Base-by-base conservation (phyloP, 2,888 invertebrate genomes). In the Cataglyphis livida region DNA sequence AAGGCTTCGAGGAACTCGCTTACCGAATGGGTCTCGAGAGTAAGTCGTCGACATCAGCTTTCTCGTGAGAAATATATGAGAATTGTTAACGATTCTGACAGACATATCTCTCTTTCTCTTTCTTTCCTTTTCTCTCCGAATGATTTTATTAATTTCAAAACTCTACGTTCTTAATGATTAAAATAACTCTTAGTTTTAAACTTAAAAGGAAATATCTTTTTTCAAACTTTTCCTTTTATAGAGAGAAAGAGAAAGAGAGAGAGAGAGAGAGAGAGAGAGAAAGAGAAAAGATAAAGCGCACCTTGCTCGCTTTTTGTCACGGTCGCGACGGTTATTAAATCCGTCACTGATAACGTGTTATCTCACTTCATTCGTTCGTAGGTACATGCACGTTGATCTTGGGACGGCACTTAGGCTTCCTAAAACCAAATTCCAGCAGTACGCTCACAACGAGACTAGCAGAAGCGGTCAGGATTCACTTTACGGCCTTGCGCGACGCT, bases 11-110 rank as follows among this genome's bases (percentile, higher is more conserved):
- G 88, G 96, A 97, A 87, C 95, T 97, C 73, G 96, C 97, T 1
- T 97, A 97, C 92, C 95, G 97, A 85, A 96, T 98, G 95, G 98
- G 98, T 2, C 95, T 98, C 66, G 98, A 98, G 95, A 96, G 97
- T 96, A 94, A 95, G 96, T 95, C 57, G 51, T 35, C 38, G 57
- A 25, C 12, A 28, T 35, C 15, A 6, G 41, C 21, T 54, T 54
- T 21, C 51, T 54, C 35, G 38, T 10, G 28, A 28, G 28, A 28
- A 28, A 44, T 51, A 51, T 87, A 75, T 74, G 75, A 73, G 82
- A 61, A 65, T 48, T 70, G 66, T 68, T 3, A 83, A 59, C 59
- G 51, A 75, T 70, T 15, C 38, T 51, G 15, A n/a, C 7, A 18
- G 10, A n/a, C n/a, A 5, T 10, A 7, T 51, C 3, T 66, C 44